A percentile compares a stretch with the other conserved stretches of the same genome.
These are phyloP conservation scores for Amphipoea lucens DNA, from an alignment of 2,888 invertebrate species.

Conservation along the genomic window DNA sequence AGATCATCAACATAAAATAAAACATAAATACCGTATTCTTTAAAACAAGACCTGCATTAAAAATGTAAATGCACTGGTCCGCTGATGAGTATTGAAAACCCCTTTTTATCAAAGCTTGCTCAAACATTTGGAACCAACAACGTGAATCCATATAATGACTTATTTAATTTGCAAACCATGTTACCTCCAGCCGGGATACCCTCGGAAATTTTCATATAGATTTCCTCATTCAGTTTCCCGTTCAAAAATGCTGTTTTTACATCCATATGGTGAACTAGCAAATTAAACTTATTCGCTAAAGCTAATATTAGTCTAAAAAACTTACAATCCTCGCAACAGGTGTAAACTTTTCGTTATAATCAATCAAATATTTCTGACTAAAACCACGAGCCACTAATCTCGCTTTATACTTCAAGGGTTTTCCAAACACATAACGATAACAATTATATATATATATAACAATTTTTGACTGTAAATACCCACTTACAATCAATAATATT, in stretches of 20 bases:
- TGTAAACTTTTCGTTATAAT: background rate
- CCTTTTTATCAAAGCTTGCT: background rate
- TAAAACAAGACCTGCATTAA: background rate
- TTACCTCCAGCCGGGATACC: too few species aligned
- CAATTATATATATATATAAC: too few species aligned
- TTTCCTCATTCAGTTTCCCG: background rate
- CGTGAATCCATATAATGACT: background rate
- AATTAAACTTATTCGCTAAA: background rate
- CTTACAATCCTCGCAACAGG: background rate
- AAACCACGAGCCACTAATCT: background rate
- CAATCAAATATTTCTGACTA: background rate
- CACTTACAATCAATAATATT: too few species aligned
- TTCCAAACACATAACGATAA: too few species aligned
- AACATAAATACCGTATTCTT: background rate
- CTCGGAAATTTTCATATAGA: too few species aligned
- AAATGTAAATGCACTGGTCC: background rate
- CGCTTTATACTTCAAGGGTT: background rate
- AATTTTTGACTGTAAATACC: too few species aligned
- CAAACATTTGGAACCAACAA: background rate
- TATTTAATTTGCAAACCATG: too few species aligned
- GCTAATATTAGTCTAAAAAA: background rate
- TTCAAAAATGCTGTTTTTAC: background rate
- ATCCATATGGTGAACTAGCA: background rate
- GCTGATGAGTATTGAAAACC: background rate
- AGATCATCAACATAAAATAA: slow-evolving; percentile 8